These are phyloP conservation scores for Clivina fossor DNA, from an alignment of 2,888 invertebrate genomes.

Conservation along the genomic window DNA sequence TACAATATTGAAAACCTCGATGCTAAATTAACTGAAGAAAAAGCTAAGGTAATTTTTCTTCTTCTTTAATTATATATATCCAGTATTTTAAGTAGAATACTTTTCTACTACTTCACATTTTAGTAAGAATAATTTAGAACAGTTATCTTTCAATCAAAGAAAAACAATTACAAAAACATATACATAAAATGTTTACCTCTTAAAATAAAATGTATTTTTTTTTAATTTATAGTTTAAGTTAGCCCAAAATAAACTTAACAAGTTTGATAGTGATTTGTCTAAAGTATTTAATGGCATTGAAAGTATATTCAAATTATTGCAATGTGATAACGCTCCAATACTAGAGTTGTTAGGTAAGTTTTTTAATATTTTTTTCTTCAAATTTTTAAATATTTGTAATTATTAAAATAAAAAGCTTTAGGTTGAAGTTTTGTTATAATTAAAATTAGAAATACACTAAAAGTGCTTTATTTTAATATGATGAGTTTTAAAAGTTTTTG, in stretches of 20 bases:
- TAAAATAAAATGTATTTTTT: too few relatives aligned
- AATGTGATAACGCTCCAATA: slow-evolving; percentile 73
- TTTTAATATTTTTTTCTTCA: neutral
- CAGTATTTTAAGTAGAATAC: too few relatives aligned
- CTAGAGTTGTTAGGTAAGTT: slow-evolving; percentile 63
- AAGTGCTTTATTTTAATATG: slow-evolving; percentile 1
- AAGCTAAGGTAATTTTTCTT: slow-evolving; percentile 48
- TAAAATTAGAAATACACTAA: too few relatives aligned
- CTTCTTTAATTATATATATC: neutral
- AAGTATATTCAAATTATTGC: slow-evolving; percentile 62
- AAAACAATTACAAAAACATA: too few relatives aligned
- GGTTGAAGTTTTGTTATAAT: too few relatives aligned
- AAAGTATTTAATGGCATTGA: slow-evolving; percentile 57
- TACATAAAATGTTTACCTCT: too few relatives aligned
- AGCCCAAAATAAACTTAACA: slow-evolving; percentile 43
- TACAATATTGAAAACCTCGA: slow-evolving; percentile 61
- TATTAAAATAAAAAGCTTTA: slow-evolving; percentile 40
- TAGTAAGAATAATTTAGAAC: too few relatives aligned
- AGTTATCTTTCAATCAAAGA: too few relatives aligned
- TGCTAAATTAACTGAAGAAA: slow-evolving; percentile 56
- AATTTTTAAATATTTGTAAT: neutral
- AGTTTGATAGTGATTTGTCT: slow-evolving; percentile 47
- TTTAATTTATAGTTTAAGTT: too few relatives aligned
- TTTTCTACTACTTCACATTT: too few relatives aligned
- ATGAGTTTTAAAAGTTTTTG: neutral